Base-by-base conservation (phyloP, 1,140 invertebrate genomes). In the Spodoptera litura region DNA sequence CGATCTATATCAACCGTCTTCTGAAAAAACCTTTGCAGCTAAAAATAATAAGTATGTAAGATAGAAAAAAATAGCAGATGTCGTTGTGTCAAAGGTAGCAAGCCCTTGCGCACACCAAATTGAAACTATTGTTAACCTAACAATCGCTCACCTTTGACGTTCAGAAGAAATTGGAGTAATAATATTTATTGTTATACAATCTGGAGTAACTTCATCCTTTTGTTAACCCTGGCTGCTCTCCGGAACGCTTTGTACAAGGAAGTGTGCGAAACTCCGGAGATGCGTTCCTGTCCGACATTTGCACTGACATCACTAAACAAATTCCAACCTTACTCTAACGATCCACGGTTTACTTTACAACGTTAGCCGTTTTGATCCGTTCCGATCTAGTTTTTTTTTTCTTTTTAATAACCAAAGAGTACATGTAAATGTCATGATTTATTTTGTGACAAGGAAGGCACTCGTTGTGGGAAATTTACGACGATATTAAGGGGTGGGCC, bases 381-480 rank as follows among this genome's bases (percentile, higher is more conserved):
- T 88, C 85, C 84, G 85, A 89, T 89, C 87, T 88, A 91, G 74
- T 88, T 91, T 90, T 89, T 90, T 89, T 91, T 91, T 87, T 44
- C 90, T 91, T 87, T 89, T 88, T 83, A 61, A 79, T 61, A 58
- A 59, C 73, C 73, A 75, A 74, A 49, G 72, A 75, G 73, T 62
- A 78, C 87, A 90, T 89, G 87, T 91, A 89, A 88, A 90, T 89
- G 89, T 58, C 80, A 85, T 92, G 89, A 93, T 93, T 93, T 93
- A 93, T 92, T 66, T 92, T 90, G 86, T 87, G 87, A 91, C 90
- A 92, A 93, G 89, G 89, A 89, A 81, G 78, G 82, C 53, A 79
- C 83, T 70, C 80, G 72, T 84, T 91, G 89, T 93, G 91, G 91
- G 91, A 93, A 93, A 92, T 92, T 92, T 92, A 92, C 88, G 90